Base-by-base conservation (phyloP, 2,888 invertebrate species). In the Agrilus cyanescens region DNA sequence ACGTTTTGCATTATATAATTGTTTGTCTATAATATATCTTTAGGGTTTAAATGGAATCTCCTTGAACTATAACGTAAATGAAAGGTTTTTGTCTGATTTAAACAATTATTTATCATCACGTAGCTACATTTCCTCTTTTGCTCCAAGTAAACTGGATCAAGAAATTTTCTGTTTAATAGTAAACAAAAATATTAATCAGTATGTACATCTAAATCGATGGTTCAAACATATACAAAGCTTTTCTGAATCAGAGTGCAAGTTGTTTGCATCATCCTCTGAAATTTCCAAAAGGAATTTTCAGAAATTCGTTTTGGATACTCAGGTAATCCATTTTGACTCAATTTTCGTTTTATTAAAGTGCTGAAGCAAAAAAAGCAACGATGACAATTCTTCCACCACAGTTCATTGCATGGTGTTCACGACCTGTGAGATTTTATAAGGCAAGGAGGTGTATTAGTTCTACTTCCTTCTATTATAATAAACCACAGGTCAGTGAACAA, bases 161-260 rank as follows among this genome's bases (percentile, higher is more conserved):
- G 61, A 69, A 51, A 50, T 68, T 32, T 67, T 62, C 61, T 54
- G 69, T 59, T 53, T 56, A 50, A 38, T 58, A 18, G 43, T 46
- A 37, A 41, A 36, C 14, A 38, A 37, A 34, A 39, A 62, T 43
- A 53, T 62, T 46, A 53, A 60, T 40, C 65, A 64, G 49, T 73
- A 68, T 59, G 60, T 60, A 41, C 61, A 75, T 58, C 58, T 79
- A 50, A 68, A 65, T 57, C 70, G 78, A 63, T 79, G 79, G 79
- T 73, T 70, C 63, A 61, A 67, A 61, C 76, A 78, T 65, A 73
- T 79, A 63, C 61, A 68, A 63, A 78, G 75, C 66, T 79, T 73
- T 63, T 68, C 66, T 58, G 62, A 62, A 49, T 59, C 60, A 46
- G 76, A 78, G 58, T 66, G 67, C 57, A 58, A 57, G 48, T 56